Evolutionary conservation across 1,140 invertebrate genomes (phyloP), one percentile per base, ranked within the genome.

Genomic region (Nylanderia fulva): DNA sequence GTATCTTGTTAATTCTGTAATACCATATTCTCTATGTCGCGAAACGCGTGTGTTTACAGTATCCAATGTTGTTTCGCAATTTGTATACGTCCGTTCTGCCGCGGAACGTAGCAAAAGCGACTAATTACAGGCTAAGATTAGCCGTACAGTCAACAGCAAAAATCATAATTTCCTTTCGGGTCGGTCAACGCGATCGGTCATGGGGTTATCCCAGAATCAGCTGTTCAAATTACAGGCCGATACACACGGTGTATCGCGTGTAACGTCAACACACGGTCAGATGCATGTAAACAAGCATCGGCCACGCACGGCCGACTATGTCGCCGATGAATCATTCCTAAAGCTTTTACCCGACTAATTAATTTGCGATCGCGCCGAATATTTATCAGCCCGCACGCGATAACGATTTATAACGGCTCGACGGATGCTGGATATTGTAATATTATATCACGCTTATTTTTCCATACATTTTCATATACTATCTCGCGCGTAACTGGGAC

Each of bases 121-220:
- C 42, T 58, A 82, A 82, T 71, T 72, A 82, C 66, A 39, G 77
- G n/a, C 66, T 13, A 42, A 52, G 66, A 71, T 82, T 71, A 82
- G 77, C 56, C 33, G 77, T 58, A 71, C 33, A 36, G 36, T 82
- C 77, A 58, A 82, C 66, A 82, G 29, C 61, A 69, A 87, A 69
- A 86, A 86, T 86, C 76, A 85, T 82, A 86, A 86, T 87, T 87
- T 87, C 84, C 69, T 86, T 76, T 79, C 54, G 36, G 84, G 29
- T 68, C 64, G 56, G 63, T 69, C 76, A 56, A 83, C 76, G 42
- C 63, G 69, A 66, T 87, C 76, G 68, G 69, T 85, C 83, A 77
- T 71, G 54, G 72, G 36, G 74, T 80, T 68, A 66, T 42, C 52
- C 52, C 61, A 69, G 61, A 75, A 75, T 83, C 76, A 24, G 39